Conservation (phyloP, 1,140 invertebrate genomes). For the Trachelipus rathkii region DNA sequence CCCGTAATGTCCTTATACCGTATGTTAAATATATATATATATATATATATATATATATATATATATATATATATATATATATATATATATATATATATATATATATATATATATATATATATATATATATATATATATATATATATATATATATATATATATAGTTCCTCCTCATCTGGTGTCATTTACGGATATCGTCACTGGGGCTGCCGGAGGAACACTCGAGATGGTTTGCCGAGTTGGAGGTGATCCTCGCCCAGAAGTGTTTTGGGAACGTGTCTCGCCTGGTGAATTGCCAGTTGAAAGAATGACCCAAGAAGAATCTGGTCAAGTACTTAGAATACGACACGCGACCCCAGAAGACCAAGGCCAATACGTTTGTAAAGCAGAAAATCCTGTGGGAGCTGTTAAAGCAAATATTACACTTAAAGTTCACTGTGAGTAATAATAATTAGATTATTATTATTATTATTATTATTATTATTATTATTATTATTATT, state of each 20-base stretch:
- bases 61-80: background rate
- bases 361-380: conserved; percentile 79
- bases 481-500: too few species aligned
- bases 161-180: conserved; percentile 37
- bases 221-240: conserved; percentile 84
- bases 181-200: conserved; percentile 53
- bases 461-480: too few species aligned
- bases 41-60: background rate
- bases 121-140: background rate
- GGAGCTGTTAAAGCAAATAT: conserved; percentile 71
- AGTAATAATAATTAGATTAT: conserved; percentile 49
- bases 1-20: too few species aligned
- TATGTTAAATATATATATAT: too few species aligned
- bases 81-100: background rate
- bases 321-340: conserved; percentile 65
- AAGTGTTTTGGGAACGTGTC: conserved; percentile 82
- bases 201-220: conserved; percentile 69
- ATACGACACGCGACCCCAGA: conserved; percentile 68
- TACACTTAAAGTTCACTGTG: conserved; percentile 69
- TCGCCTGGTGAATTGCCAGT: conserved; percentile 61
- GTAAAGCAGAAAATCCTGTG: conserved; percentile 72
- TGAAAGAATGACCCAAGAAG: conserved; percentile 65
- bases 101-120: conserved; percentile 15
- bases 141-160: background rate
- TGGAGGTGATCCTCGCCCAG: conserved; percentile 79